These are phyloP conservation scores for Sebastes hubbsi DNA, from an alignment of 2,797 vertebrate genomes.

Conservation along the genomic window DNA sequence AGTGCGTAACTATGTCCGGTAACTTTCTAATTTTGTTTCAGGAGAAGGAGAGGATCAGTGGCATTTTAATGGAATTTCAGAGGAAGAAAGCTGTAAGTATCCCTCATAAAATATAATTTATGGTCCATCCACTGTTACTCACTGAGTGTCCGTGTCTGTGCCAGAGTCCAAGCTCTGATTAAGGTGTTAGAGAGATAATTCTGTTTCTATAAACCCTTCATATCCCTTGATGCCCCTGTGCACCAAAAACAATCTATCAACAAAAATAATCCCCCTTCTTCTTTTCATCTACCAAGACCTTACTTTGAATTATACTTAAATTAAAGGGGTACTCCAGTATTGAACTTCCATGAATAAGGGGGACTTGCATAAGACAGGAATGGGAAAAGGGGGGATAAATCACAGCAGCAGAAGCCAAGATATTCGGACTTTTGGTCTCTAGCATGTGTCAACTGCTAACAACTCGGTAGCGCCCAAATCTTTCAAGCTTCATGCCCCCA, in stretches of 20 bases:
- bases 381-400: neutral
- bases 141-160: neutral
- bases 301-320: neutral
- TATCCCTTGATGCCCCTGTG: neutral
- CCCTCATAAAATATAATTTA: neutral
- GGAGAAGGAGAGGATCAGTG: constrained; percentile 90
- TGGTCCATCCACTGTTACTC: neutral
- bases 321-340: neutral
- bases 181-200: neutral
- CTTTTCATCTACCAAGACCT: no score
- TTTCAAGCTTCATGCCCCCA: neutral
- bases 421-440: neutral
- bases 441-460: neutral
- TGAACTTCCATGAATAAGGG: neutral
- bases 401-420: neutral
- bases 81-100: constrained; percentile 94
- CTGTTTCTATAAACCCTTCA: neutral
- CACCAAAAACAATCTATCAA: neutral
- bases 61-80: constrained; percentile 89
- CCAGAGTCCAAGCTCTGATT: neutral
- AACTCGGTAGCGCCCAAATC: neutral
- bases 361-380: neutral
- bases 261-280: neutral
- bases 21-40: constrained; percentile 59
- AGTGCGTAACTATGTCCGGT: neutral